Conservation (phyloP, 2,888 invertebrate species). For the Empis livida region DNA sequence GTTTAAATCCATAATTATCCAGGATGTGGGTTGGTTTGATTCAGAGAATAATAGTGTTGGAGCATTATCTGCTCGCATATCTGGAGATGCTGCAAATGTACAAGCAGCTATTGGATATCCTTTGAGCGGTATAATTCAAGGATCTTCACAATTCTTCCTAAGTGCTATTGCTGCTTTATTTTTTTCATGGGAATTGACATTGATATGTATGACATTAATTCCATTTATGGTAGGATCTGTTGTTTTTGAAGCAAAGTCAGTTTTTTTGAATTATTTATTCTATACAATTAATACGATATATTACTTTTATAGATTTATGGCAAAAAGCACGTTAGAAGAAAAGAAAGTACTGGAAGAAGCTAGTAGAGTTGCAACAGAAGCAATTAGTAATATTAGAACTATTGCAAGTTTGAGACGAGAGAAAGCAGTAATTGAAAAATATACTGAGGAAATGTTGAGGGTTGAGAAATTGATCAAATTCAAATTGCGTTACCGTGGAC, state of each 20-base stretch:
- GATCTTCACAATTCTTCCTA: slow-evolving; percentile 48
- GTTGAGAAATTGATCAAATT: slow-evolving; percentile 38
- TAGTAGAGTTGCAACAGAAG: slow-evolving; percentile 59
- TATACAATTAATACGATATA: too few species aligned
- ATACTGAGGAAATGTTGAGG: slow-evolving; percentile 41
- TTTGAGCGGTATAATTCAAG: slow-evolving; percentile 53
- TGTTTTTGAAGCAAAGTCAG: slow-evolving; percentile 45
- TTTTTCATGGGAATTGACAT: slow-evolving; percentile 56
- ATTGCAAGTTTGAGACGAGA: slow-evolving; percentile 50
- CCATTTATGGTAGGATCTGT: slow-evolving; percentile 54
- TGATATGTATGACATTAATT: slow-evolving; percentile 50
- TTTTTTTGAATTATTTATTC: not conserved
- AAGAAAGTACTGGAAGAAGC: slow-evolving; percentile 50
- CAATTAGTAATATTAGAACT: slow-evolving; percentile 57
- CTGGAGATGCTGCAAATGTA: slow-evolving; percentile 57
- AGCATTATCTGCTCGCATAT: slow-evolving; percentile 51
- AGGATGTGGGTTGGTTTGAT: slow-evolving; percentile 66
- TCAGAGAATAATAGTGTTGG: slow-evolving; percentile 53
- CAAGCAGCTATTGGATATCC: slow-evolving; percentile 61
- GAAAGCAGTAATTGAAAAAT: slow-evolving; percentile 43
- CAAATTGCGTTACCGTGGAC: slow-evolving; percentile 47
- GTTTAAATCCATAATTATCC: slow-evolving; percentile 51
- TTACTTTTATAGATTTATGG: slow-evolving; percentile 41
- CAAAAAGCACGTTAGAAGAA: slow-evolving; percentile 45
- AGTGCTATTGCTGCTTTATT: slow-evolving; percentile 48